Evolutionary conservation across 2,888 invertebrate species (phyloP).

Genomic region (Heliconius hortense): DNA sequence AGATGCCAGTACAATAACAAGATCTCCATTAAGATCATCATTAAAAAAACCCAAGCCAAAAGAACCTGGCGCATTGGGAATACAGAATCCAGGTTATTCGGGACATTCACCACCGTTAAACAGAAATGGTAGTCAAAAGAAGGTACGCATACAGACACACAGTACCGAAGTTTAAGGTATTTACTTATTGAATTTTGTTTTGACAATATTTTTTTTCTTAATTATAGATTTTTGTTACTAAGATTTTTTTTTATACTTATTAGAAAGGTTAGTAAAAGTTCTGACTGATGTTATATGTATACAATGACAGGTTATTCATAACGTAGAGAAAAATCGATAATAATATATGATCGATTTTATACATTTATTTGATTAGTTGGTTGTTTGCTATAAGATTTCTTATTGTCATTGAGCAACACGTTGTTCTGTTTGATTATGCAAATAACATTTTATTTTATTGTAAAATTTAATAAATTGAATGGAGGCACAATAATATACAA

Average conservation of each 20-base stretch:
- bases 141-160: constrained; percentile 95
- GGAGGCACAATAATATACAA: not conserved
- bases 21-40: constrained; percentile 85
- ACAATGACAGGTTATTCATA: not conserved
- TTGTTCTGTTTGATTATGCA: not conserved
- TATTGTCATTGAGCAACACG: not conserved
- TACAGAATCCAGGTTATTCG: constrained; percentile 92
- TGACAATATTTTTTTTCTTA: not conserved
- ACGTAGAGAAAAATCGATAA: not conserved
- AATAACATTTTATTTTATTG: not conserved
- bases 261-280: not conserved
- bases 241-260: not conserved
- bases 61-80: constrained; percentile 85
- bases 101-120: constrained; percentile 92
- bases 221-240: not conserved
- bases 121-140: constrained; percentile 93
- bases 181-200: not conserved
- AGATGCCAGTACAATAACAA: constrained; percentile 70
- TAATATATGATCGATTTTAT: not conserved
- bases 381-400: not conserved
- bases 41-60: constrained; percentile 89
- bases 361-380: not conserved
- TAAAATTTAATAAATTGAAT: not conserved
- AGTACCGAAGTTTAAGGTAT: constrained; percentile 89
- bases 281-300: constrained; percentile 1